Conservation (phyloP, 2,888 invertebrate species). For the Dryomyza anilis region DNA sequence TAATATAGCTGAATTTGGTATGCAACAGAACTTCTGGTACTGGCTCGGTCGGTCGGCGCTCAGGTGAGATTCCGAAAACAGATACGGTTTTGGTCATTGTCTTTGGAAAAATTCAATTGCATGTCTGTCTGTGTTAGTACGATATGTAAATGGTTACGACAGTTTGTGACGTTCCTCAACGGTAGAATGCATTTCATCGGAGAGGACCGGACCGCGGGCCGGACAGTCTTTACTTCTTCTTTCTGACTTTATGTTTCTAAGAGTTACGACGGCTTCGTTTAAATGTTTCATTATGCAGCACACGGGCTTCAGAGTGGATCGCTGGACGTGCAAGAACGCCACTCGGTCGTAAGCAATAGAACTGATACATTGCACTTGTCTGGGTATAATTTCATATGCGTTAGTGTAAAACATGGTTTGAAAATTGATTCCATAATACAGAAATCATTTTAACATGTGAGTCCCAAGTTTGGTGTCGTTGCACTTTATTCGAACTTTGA, state of each 20-base stretch:
- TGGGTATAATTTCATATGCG: slow-evolving; percentile 12
- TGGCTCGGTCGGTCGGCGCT: slow-evolving; percentile 24
- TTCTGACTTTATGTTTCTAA: slow-evolving; percentile 8
- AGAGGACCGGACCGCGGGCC: neutral
- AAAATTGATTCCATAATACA: too few relatives aligned
- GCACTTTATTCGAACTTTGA: too few relatives aligned
- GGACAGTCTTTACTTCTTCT: slow-evolving; percentile 1
- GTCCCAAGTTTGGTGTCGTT: too few relatives aligned
- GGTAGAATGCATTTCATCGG: slow-evolving; percentile 1
- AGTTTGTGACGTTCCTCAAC: slow-evolving; percentile 14
- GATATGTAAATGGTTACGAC: slow-evolving; percentile 13
- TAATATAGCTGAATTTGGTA: slow-evolving; percentile 22
- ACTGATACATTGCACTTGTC: slow-evolving; percentile 15
- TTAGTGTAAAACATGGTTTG: too few relatives aligned
- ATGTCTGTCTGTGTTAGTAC: slow-evolving; percentile 1
- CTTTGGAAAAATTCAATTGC: slow-evolving; percentile 15
- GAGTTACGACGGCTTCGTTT: slow-evolving; percentile 8
- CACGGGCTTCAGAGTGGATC: slow-evolving; percentile 8
- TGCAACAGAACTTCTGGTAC: slow-evolving; percentile 24
- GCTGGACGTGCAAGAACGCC: slow-evolving; percentile 19
- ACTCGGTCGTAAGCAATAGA: neutral
- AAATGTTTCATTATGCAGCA: slow-evolving; percentile 14
- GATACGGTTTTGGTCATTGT: slow-evolving; percentile 26
- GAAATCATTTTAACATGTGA: too few relatives aligned
- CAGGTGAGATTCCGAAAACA: slow-evolving; percentile 23